A percentile compares a stretch with the other conserved stretches of the same genome.
Evolutionary conservation across 2,797 vertebrate species (phyloP).

Genomic region (Mormyrops attenuatus): DNA sequence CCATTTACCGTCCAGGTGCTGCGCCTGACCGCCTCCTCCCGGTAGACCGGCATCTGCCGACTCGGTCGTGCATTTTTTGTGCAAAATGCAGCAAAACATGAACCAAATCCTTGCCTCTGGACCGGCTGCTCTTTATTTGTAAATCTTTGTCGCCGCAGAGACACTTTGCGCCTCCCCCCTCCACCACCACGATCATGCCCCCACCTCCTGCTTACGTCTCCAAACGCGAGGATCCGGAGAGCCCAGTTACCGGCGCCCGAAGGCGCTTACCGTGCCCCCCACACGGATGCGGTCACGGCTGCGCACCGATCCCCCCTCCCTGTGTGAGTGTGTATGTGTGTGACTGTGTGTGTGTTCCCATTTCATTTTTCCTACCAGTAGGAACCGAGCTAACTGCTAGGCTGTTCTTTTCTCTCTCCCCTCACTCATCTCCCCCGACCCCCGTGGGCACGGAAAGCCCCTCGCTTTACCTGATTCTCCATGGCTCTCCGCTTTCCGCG

Average conservation of each 20-base stretch:
- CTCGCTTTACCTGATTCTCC: constrained; percentile 71
- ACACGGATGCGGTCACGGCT: background rate
- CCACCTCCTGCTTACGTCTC: constrained; percentile 6
- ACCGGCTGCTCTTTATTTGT: background rate
- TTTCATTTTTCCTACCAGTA: constrained; percentile 12
- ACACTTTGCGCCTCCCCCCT: background rate
- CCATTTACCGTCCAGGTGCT: constrained; percentile 1
- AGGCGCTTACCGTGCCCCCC: background rate
- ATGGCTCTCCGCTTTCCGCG: constrained; percentile 62
- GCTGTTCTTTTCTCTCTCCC: background rate
- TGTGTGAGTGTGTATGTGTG: background rate
- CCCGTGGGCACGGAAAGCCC: background rate
- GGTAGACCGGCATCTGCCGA: background rate
- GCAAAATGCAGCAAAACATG: background rate
- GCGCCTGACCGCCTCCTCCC: background rate
- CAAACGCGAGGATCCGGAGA: background rate
- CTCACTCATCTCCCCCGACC: background rate
- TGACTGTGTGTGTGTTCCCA: background rate
- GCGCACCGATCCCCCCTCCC: background rate
- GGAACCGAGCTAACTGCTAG: background rate
- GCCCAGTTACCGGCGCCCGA: constrained; percentile 7
- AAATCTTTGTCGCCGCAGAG: background rate
- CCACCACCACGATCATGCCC: background rate
- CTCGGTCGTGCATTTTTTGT: background rate
- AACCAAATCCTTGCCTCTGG: background rate